Percentiles rank a stretch among this genome's conserved stretches.
Evolutionary conservation across 2,797 vertebrate genomes (phyloP).

Genomic region (Melanotaenia boesemani): DNA sequence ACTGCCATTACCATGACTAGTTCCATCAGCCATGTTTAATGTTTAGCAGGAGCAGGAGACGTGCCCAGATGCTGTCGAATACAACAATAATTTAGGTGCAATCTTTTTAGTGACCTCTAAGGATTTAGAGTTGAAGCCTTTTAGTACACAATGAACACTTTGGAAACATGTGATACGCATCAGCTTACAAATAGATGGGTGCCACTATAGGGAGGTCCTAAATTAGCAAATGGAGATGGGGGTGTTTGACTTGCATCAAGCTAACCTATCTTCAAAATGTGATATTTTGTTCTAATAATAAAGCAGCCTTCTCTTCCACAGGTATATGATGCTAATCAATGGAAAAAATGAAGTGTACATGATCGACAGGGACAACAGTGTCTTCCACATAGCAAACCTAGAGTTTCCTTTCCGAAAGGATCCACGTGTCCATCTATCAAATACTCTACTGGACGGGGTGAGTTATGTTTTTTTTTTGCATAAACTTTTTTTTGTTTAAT

Average conservation of each 20-base stretch:
- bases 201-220: too few species aligned
- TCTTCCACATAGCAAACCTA: slow-evolving; percentile 94
- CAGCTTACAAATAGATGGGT: too few species aligned
- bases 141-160: too few species aligned
- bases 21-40: too few species aligned
- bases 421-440: slow-evolving; percentile 89
- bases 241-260: background rate
- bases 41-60: too few species aligned
- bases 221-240: too few species aligned
- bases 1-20: too few species aligned
- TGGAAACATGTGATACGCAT: too few species aligned
- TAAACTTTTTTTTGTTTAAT: slow-evolving; percentile 15
- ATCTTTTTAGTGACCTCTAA: too few species aligned
- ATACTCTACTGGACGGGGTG: slow-evolving; percentile 97
- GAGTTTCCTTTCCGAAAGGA: slow-evolving; percentile 98
- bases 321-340: slow-evolving; percentile 99
- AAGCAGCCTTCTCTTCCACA: slow-evolving; percentile 66
- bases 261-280: background rate
- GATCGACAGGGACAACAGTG: slow-evolving; percentile 94
- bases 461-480: slow-evolving; percentile 60
- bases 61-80: too few species aligned
- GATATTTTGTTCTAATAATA: background rate
- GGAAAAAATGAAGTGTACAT: slow-evolving; percentile 97
- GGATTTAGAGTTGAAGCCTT: too few species aligned
- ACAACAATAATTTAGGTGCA: too few species aligned